These are phyloP conservation scores for Pelobates fuscus DNA, from an alignment of 2,113 vertebrate genomes.

Conservation along the genomic window DNA sequence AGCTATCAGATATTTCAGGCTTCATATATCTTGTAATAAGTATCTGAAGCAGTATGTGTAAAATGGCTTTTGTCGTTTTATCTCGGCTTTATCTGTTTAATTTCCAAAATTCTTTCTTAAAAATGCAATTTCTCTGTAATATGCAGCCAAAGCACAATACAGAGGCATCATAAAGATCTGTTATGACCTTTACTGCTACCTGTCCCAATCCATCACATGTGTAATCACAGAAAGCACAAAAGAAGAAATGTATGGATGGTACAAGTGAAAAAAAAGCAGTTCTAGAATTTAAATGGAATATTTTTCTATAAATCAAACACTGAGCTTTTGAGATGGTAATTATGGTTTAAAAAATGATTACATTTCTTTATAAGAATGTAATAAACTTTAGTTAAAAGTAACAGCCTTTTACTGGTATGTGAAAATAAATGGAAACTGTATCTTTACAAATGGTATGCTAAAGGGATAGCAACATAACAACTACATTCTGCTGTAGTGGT, in stretches of 20 bases:
- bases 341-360: neutral
- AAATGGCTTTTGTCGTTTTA: constrained; percentile 24
- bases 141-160: constrained; percentile 5
- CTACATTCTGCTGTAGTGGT: too few species aligned
- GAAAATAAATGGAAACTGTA: too few species aligned
- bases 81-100: constrained; percentile 16
- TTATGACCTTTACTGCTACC: constrained; percentile 35
- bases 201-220: constrained; percentile 8
- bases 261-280: neutral
- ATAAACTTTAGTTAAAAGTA: too few species aligned
- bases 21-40: constrained; percentile 30
- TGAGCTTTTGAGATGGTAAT: neutral
- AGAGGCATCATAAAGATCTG: constrained; percentile 1
- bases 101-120: constrained; percentile 7
- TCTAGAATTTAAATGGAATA: constrained; percentile 16
- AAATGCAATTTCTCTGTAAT: constrained; percentile 41
- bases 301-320: neutral
- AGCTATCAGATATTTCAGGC: neutral
- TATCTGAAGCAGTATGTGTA: constrained; percentile 5
- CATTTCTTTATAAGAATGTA: neutral
- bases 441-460: too few species aligned
- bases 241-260: neutral
- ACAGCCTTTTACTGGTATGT: too few species aligned
- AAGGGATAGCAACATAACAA: too few species aligned
- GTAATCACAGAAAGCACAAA: constrained; percentile 17